These are phyloP conservation scores for Rhynchonycteris naso DNA, from an alignment of 2,797 vertebrate genomes.

Conservation along the genomic window DNA sequence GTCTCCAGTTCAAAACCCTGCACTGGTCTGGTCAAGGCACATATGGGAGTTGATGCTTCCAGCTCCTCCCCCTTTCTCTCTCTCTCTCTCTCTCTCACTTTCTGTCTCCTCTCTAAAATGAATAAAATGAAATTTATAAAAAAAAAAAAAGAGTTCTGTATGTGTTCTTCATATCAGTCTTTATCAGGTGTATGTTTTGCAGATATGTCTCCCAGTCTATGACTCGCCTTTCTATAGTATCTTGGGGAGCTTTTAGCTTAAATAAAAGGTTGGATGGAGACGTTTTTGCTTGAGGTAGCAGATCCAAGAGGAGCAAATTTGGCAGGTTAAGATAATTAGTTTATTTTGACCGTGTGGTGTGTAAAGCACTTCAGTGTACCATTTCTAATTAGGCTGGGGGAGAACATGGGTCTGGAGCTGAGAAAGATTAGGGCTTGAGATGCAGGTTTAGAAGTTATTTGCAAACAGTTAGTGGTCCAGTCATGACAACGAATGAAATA, in stretches of 20 bases:
- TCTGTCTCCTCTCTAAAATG: no score
- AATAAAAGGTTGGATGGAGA: background rate
- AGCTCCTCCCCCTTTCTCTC: no score
- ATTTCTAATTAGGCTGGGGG: background rate
- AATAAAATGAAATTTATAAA: no score
- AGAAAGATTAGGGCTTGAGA: background rate
- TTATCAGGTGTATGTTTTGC: conserved; percentile 12
- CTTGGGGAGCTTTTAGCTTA: background rate
- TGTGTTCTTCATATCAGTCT: background rate
- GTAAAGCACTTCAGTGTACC: background rate
- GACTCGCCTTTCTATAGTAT: background rate
- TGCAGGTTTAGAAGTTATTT: background rate
- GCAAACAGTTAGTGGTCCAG: background rate
- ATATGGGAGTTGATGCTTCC: no score
- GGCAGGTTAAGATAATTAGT: background rate
- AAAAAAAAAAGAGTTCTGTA: no score
- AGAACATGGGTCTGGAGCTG: background rate
- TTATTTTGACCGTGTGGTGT: background rate
- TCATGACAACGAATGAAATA: background rate
- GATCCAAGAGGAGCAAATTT: background rate
- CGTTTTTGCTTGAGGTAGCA: background rate
- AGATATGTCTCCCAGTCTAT: background rate
- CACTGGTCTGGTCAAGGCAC: no score
- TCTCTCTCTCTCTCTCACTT: no score
- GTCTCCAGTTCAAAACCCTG: no score